Percentiles rank a stretch among this genome's conserved stretches.
These are phyloP conservation scores for Oreochromis spilurus DNA, from an alignment of 2,113 vertebrate species.

Conservation along the genomic window DNA sequence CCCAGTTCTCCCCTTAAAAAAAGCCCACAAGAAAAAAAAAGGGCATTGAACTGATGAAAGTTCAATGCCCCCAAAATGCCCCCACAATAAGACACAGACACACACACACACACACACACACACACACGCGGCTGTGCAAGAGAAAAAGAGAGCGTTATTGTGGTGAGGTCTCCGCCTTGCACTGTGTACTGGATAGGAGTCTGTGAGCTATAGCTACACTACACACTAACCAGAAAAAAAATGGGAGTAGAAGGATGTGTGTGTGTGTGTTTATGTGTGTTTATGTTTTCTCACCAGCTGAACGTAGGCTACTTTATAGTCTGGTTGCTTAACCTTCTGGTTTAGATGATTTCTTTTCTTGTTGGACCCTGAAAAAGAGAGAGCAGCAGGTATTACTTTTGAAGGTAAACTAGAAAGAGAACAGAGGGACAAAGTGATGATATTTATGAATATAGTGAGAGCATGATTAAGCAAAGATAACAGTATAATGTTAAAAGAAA, in stretches of 20 bases:
- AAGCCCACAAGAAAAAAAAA: not conserved
- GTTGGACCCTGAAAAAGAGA: conserved; percentile 75
- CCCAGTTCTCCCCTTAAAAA: not conserved
- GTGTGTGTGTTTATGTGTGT: not conserved
- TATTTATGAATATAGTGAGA: not conserved
- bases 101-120: not conserved
- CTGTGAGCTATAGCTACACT: conserved; percentile 7
- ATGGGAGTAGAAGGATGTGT: not conserved
- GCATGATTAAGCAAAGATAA: not conserved
- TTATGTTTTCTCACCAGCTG: conserved; percentile 85
- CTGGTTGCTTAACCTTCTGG: conserved; percentile 84
- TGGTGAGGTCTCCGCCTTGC: conserved; percentile 10
- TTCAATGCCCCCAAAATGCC: not conserved
- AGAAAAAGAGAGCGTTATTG: not conserved
- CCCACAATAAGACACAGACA: not conserved
- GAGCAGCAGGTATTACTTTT: not conserved
- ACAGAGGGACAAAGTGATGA: not conserved
- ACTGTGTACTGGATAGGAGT: conserved; percentile 1
- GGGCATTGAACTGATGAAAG: not conserved
- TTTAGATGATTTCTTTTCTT: conserved; percentile 86
- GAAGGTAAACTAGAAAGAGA: not conserved
- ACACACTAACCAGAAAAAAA: not conserved
- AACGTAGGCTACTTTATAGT: conserved; percentile 95
- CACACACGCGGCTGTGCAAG: not conserved
- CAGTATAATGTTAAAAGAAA: not conserved